Conservation (phyloP, 2,113 vertebrate species). For the Brachirus orientalis region DNA sequence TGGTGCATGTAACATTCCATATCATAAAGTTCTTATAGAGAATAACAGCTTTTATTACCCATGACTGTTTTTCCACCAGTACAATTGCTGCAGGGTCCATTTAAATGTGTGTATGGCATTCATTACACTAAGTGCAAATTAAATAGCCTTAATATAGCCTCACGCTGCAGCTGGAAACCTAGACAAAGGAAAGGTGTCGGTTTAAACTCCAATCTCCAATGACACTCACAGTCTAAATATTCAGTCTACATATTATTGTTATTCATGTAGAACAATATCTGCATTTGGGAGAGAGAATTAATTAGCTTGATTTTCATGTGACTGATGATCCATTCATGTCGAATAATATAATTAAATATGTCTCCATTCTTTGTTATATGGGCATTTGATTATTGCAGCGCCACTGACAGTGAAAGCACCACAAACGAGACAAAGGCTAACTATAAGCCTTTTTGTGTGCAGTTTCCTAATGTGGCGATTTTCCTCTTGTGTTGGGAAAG, state of each 20-base stretch:
- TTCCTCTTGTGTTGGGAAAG: neutral
- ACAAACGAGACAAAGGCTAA: neutral
- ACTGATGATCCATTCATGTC: neutral
- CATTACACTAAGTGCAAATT: neutral
- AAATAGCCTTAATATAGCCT: neutral
- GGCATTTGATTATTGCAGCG: neutral
- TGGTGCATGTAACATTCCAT: neutral
- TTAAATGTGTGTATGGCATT: too few relatives aligned
- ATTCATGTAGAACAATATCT: neutral
- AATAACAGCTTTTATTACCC: neutral
- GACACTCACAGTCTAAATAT: neutral
- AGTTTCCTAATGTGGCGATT: neutral
- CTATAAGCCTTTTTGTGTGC: conserved; percentile 3
- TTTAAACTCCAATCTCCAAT: neutral
- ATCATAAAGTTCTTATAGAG: conserved; percentile 12
- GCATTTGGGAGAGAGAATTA: neutral
- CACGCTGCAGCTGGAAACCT: too few relatives aligned
- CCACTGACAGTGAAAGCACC: neutral
- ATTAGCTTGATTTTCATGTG: neutral
- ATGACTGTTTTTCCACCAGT: neutral
- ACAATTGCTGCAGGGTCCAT: neutral
- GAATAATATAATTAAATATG: neutral
- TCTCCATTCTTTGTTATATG: neutral
- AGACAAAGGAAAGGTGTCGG: neutral
- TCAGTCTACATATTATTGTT: neutral